Evolutionary conservation across 1,140 invertebrate genomes (phyloP), one percentile per base, ranked within the genome.

Genomic region (Pseudoatta argentina): DNA sequence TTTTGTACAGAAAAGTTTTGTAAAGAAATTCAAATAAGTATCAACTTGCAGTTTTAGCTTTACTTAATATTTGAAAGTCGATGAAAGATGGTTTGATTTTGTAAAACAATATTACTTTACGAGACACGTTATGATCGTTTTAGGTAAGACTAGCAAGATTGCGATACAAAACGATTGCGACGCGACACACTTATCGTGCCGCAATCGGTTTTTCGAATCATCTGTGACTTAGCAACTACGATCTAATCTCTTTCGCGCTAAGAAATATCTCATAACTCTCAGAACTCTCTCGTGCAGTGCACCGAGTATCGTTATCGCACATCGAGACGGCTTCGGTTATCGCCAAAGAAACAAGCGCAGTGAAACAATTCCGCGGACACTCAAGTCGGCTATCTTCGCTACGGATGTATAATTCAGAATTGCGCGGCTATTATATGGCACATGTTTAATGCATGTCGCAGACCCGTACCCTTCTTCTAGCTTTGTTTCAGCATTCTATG

Each of bases 341-440:
- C 91, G 77, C 78, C 87, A 89, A 92, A 92, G 90, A 92, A 93
- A 91, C 89, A 89, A 44, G 21, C 66, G 21, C 66, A 34, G 91
- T 91, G 77, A 88, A 78, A 92, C 92, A 92, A 93, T 93, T 88
- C 89, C 91, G 71, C 63, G 86, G 87, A 75, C 88, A 92, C 91
- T 93, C 87, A 88, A 48, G 89, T 59, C 69, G 89, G 86, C 87
- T 89, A 92, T 93, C 92, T 91, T 67, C 21, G 76, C 66, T 87
- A 72, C 55, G 85, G 89, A 94, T 94, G 93, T 94, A 93, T 94
- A 94, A 94, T 94, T 94, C 92, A 94, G 92, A 94, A 94, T 94
- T 94, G 93, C 93, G 87, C 91, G 88, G 66, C 39, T 44, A 44
- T 89, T 90, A 91, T 93, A 89, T 92, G 89, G 89, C 77, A 85